phyloP scores from a whole-genome alignment of 2,888 invertebrate genomes.

The Trichopoda pennipes region DNA sequence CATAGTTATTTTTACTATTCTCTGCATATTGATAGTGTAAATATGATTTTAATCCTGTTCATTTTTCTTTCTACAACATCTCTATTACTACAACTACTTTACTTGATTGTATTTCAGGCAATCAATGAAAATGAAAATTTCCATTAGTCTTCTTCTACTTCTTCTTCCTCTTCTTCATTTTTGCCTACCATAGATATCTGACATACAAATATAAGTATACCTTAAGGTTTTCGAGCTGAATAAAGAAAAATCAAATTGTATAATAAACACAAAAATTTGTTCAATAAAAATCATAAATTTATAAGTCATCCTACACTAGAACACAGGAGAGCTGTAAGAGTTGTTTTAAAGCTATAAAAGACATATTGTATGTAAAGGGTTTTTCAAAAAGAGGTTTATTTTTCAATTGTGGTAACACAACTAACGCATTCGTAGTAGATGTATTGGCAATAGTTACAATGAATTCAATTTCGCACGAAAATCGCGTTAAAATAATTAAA shows the following conservation, averaged over 20 bases:
- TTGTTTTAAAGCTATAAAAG: not conserved
- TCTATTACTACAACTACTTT: conserved; percentile 5
- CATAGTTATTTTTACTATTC: conserved; percentile 54
- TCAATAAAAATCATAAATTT: conserved; percentile 52
- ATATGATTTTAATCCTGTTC: conserved; percentile 68
- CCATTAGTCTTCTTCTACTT: conserved; percentile 1
- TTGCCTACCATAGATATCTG: conserved; percentile 22
- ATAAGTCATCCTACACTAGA: conserved; percentile 43
- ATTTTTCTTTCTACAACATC: conserved; percentile 39
- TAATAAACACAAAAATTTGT: conserved; percentile 49
- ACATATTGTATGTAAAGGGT: too few relatives aligned
- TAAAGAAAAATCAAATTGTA: conserved; percentile 10
- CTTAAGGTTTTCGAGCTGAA: conserved; percentile 24
- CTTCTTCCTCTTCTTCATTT: not conserved
- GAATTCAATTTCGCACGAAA: too few relatives aligned
- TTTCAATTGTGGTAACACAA: too few relatives aligned
- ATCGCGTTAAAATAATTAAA: too few relatives aligned
- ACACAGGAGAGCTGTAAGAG: not conserved
- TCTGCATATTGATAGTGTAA: conserved; percentile 66
- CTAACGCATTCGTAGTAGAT: too few relatives aligned
- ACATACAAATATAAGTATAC: conserved; percentile 41
- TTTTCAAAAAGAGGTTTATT: too few relatives aligned
- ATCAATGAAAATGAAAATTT: conserved; percentile 60
- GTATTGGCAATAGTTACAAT: too few relatives aligned
- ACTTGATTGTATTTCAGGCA: conserved; percentile 54